phyloP scores from a whole-genome alignment of 2,797 vertebrate genomes.

The Schizopygopsis malacanthus region DNA sequence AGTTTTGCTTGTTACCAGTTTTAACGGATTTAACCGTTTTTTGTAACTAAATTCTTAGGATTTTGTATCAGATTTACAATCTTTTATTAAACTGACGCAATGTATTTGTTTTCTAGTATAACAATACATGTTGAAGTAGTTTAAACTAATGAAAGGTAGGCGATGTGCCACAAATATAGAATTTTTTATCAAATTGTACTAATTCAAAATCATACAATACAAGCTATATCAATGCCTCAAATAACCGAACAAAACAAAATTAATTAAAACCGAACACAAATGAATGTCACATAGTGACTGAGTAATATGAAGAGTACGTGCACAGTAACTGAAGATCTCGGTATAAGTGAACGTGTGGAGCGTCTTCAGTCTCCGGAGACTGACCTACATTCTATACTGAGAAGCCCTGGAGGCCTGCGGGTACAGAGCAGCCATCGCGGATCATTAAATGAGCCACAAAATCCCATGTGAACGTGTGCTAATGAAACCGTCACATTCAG shows the following conservation, averaged over 20 bases:
- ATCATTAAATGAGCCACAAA: slow-evolving; percentile 59
- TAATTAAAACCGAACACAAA: neutral
- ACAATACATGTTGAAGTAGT: neutral
- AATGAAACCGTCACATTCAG: slow-evolving; percentile 59
- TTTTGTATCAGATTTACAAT: neutral
- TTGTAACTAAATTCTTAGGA: neutral
- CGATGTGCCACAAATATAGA: neutral
- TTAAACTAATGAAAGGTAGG: neutral
- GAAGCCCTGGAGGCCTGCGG: slow-evolving; percentile 54
- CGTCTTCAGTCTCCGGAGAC: slow-evolving; percentile 30
- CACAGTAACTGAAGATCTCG: neutral
- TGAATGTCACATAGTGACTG: neutral
- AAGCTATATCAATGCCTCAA: neutral
- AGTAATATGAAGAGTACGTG: neutral
- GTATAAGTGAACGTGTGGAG: neutral
- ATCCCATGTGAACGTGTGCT: slow-evolving; percentile 48
- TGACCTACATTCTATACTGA: slow-evolving; percentile 65
- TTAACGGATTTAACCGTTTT: neutral
- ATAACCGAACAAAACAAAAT: neutral
- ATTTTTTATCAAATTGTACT: neutral
- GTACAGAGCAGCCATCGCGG: slow-evolving; percentile 23
- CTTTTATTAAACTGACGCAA: neutral
- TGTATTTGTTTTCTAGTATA: neutral
- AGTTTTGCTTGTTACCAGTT: neutral
- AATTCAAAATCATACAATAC: neutral